Conservation (phyloP, 2,113 vertebrate species). For the Cygnus atratus region DNA sequence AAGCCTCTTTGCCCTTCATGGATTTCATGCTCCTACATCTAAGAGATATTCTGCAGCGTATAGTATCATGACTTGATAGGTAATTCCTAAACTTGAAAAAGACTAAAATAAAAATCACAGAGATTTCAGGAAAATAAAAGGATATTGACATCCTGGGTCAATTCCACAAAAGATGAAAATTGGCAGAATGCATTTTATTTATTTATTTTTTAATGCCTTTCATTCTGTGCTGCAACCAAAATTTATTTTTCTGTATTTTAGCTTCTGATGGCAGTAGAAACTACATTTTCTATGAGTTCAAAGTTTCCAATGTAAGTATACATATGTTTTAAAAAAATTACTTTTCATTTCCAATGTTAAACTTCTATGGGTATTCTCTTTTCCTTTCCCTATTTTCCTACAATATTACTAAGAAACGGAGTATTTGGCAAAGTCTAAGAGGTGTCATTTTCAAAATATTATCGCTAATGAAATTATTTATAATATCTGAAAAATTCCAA, state of each 20-base stretch:
- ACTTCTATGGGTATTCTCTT: not conserved
- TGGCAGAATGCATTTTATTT: not conserved
- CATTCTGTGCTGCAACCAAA: not conserved
- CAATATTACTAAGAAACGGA: not conserved
- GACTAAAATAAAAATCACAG: too few relatives aligned
- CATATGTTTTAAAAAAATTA: not conserved
- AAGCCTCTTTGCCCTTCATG: not conserved
- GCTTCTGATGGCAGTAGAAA: constrained; percentile 72
- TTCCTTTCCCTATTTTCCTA: not conserved
- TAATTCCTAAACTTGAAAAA: not conserved
- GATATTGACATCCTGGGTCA: not conserved
- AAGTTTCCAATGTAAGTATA: constrained; percentile 76
- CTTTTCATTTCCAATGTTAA: not conserved
- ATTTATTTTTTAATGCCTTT: not conserved
- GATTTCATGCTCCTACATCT: not conserved
- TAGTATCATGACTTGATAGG: accelerated
- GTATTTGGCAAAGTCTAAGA: not conserved
- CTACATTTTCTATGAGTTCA: constrained; percentile 81
- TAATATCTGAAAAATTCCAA: not conserved
- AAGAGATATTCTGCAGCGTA: not conserved
- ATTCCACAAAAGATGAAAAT: too few relatives aligned
- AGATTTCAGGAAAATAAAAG: not conserved
- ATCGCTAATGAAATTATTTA: not conserved
- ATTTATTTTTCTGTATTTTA: constrained; percentile 54
- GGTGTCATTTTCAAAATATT: not conserved